Evolutionary conservation across 2,888 invertebrate species (phyloP), one percentile per base, ranked within the genome.

Genomic region (Coronaproctus castanopsis): DNA sequence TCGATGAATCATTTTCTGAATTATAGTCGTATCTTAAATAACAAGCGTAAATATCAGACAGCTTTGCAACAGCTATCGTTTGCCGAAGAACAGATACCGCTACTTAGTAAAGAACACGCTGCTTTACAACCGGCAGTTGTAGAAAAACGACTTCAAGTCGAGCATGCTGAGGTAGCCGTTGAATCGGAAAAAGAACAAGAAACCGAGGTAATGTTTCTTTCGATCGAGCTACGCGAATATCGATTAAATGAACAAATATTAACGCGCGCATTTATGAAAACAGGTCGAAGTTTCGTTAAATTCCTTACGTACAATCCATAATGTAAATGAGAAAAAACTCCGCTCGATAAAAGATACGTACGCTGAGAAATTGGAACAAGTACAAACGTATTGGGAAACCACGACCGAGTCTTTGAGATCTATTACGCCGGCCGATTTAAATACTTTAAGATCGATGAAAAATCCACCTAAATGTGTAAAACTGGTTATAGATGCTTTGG

Each of bases 401-500:
- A 55, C 56, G 0, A 24, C 24, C 14, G 59, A 59, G 22, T 36
- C 22, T 55, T 74, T 91, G 59, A 85, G 90, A 70, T 88, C 87
- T 0, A 75, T 91, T 56, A 90, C 88, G 73, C 87, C 88, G 20
- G 77, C 80, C 51, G 89, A 90, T 70, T 87, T 89, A 63, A 85
- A 86, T 0, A 77, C 88, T 63, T 87, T 89, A 0, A 89, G 88
- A 72, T 85, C 92, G 0, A 96, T 97, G 95, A 93, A 92, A 75
- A 90, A 85, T 75, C 96, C 96, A 0, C 95, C 96, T 0, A 78
- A 82, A 65, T 87, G 86, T 21, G 86, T 97, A 5, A 87, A 85
- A 68, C 75, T 90, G 22, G 87, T 95, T 2, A 89, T 96, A 90
- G 96, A 96, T 73, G 90, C 90, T 54, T 82, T 97, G 63, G 96